Evolutionary conservation across 1,140 invertebrate genomes (phyloP).

Genomic region (Phymastichus coffea): DNA sequence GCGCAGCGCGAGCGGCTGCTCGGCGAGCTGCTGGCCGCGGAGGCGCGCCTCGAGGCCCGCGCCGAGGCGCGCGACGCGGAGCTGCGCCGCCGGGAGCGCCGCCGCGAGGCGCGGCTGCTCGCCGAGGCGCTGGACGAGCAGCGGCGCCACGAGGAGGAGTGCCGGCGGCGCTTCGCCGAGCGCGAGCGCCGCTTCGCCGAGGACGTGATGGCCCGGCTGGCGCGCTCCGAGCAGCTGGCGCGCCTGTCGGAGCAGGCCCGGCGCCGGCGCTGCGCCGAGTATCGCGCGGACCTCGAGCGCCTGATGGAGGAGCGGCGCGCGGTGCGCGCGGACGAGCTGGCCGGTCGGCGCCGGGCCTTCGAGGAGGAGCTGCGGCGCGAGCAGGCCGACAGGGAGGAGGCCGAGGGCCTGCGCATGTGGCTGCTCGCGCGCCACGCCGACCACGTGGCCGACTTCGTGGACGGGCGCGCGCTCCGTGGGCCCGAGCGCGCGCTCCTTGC

Average conservation of each 20-base stretch:
- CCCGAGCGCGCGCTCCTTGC: slow-evolving; percentile 33
- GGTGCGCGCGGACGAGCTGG: slow-evolving; percentile 33
- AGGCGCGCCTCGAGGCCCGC: slow-evolving; percentile 31
- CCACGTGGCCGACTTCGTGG: slow-evolving; percentile 38
- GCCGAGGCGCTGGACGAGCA: slow-evolving; percentile 35
- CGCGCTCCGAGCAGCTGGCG: slow-evolving; percentile 36
- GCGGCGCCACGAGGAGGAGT: slow-evolving; percentile 35
- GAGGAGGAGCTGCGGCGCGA: slow-evolving; percentile 84
- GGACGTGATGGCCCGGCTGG: slow-evolving; percentile 35
- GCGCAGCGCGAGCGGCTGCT: slow-evolving; percentile 30
- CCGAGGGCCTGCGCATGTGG: slow-evolving; percentile 33
- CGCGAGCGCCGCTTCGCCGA: slow-evolving; percentile 38
- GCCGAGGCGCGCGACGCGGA: slow-evolving; percentile 25
- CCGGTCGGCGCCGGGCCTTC: slow-evolving; percentile 46
- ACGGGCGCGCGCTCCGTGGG: slow-evolving; percentile 26
- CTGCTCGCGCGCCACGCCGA: slow-evolving; percentile 36
- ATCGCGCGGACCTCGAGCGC: slow-evolving; percentile 37
- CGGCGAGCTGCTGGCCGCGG: slow-evolving; percentile 38
- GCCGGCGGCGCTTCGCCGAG: slow-evolving; percentile 30
- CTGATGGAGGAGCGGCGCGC: slow-evolving; percentile 37
- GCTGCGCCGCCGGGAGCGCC: slow-evolving; percentile 21
- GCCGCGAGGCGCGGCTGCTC: slow-evolving; percentile 30
- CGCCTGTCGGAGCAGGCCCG: slow-evolving; percentile 34
- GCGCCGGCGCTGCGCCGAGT: slow-evolving; percentile 33
- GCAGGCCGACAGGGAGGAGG: slow-evolving; percentile 65